These are phyloP conservation scores for Cistogaster globosa DNA, from an alignment of 2,888 invertebrate species.

Conservation along the genomic window DNA sequence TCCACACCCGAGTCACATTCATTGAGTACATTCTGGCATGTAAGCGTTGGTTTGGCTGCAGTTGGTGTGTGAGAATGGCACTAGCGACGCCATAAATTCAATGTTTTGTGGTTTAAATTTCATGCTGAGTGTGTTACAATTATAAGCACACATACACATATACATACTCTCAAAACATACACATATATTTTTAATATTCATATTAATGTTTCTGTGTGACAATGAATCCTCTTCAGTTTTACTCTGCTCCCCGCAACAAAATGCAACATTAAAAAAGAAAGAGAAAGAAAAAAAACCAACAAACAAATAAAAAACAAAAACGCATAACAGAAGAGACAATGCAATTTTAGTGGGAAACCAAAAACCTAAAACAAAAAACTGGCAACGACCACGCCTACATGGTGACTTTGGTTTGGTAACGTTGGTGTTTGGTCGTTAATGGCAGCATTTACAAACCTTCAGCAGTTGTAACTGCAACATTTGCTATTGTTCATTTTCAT, in stretches of 20 bases:
- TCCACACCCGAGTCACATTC: conserved; percentile 30
- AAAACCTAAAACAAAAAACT: conserved; percentile 57
- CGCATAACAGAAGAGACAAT: conserved; percentile 54
- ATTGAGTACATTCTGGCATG: conserved; percentile 52
- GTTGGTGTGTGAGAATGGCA: conserved; percentile 52
- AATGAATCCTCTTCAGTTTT: conserved; percentile 47
- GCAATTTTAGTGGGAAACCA: conserved; percentile 69
- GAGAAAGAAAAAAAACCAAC: conserved; percentile 3
- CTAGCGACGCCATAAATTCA: conserved; percentile 70
- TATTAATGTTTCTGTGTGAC: conserved; percentile 16
- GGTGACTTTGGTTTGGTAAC: conserved; percentile 52
- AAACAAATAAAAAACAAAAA: conserved; percentile 1
- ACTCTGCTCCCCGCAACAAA: conserved; percentile 15
- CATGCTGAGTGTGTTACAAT: conserved; percentile 65
- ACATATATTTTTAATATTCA: conserved; percentile 31
- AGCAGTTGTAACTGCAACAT: conserved; percentile 56
- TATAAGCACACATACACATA: conserved; percentile 6
- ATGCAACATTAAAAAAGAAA: conserved; percentile 38
- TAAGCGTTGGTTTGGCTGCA: conserved; percentile 48
- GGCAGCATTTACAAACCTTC: conserved; percentile 27
- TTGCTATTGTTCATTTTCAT: conserved; percentile 56
- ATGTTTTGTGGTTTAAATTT: conserved; percentile 71
- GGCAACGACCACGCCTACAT: conserved; percentile 68
- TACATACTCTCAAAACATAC: background rate
- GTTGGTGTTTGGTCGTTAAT: conserved; percentile 61